phyloP scores from a whole-genome alignment of 2,888 invertebrate genomes.

The Fabriciana adippe region DNA sequence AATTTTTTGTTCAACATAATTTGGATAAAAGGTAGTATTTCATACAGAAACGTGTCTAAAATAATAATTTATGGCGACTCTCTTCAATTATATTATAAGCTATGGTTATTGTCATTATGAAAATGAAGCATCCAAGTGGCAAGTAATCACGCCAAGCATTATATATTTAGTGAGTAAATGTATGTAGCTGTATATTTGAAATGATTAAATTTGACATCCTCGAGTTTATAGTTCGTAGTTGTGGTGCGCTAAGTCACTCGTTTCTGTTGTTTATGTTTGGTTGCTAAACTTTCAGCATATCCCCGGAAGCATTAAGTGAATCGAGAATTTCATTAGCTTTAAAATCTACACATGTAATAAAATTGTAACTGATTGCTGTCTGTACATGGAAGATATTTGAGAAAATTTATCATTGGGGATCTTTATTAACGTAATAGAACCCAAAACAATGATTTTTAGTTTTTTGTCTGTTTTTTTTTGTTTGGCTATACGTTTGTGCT shows the following conservation, averaged over 20 bases:
- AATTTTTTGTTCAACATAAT: neutral
- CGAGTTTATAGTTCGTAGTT: conserved; percentile 12
- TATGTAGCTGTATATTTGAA: neutral
- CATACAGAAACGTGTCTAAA: neutral
- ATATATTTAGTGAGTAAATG: neutral
- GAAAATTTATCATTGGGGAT: too few species aligned
- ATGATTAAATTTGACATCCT: conserved; percentile 13
- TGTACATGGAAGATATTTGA: too few species aligned
- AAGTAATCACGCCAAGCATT: conserved; percentile 9
- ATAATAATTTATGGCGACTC: conserved; percentile 4
- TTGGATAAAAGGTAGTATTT: neutral
- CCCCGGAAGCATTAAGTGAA: neutral
- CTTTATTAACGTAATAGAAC: too few species aligned
- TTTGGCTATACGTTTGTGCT: too few species aligned
- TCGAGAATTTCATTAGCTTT: neutral
- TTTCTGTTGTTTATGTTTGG: conserved; percentile 10
- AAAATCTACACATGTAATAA: too few species aligned
- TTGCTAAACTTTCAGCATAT: conserved; percentile 22
- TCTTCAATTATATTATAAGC: conserved; percentile 2
- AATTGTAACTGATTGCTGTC: too few species aligned
- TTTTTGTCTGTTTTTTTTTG: too few species aligned
- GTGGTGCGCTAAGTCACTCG: neutral
- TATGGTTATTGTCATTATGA: conserved; percentile 1
- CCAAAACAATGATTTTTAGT: too few species aligned
- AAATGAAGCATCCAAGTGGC: conserved; percentile 2